Percentiles rank a stretch among this genome's conserved stretches.
Evolutionary conservation across 2,888 invertebrate species (phyloP).

Genomic region (Atrina japonica): DNA sequence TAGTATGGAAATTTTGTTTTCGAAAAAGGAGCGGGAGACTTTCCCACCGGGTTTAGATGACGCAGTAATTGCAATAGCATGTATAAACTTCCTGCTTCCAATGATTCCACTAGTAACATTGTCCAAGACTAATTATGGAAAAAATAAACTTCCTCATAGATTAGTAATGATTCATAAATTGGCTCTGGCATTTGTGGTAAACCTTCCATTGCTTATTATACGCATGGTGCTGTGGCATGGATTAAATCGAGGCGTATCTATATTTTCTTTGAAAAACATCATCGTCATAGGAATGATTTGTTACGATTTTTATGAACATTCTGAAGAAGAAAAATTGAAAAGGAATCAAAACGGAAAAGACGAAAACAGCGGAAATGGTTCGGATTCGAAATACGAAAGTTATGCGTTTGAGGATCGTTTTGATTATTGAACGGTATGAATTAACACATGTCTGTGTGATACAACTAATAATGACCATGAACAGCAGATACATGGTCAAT

Average conservation of each 20-base stretch:
- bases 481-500: too few relatives aligned
- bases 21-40: constrained; percentile 61
- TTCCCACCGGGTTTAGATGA: constrained; percentile 78
- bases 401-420: constrained; percentile 41
- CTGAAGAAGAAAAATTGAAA: constrained; percentile 17
- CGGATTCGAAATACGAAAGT: background rate
- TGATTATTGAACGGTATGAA: constrained; percentile 16
- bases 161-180: constrained; percentile 80
- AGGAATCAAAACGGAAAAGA: background rate
- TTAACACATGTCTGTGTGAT: too few relatives aligned
- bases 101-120: constrained; percentile 83
- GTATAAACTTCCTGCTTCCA: constrained; percentile 83
- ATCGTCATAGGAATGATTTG: constrained; percentile 82
- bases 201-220: constrained; percentile 83
- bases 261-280: constrained; percentile 84
- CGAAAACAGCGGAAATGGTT: background rate
- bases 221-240: constrained; percentile 83
- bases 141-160: constrained; percentile 65
- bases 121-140: constrained; percentile 81
- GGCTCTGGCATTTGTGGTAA: constrained; percentile 82
- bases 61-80: constrained; percentile 82
- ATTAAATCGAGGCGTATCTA: constrained; percentile 82
- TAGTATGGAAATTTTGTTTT: constrained; percentile 82
- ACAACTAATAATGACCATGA: too few relatives aligned
- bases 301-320: constrained; percentile 67